Evolutionary conservation across 2,797 vertebrate genomes (phyloP), one percentile per base, ranked within the genome.

Genomic region (Merluccius polli): DNA sequence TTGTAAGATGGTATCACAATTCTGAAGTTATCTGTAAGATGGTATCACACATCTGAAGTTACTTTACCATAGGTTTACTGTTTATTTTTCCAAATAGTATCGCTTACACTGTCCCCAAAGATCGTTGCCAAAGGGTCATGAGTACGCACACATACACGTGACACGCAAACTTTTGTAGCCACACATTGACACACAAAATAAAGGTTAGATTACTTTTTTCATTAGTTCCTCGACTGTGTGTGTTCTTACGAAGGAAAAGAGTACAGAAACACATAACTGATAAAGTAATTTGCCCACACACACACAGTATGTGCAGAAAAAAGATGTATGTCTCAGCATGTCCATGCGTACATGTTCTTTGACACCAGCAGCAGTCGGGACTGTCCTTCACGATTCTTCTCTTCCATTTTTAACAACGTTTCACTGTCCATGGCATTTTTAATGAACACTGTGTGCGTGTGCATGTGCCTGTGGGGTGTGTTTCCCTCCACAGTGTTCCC

Each of bases 401-500:
- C 52, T 11, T 24, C 59, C 11, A 12, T 65, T 65, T 65, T 12
- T 1, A 27, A 29, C 59, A 16, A 9, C 6, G n/a, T 63, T 63
- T 63, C 8, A 24, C 59, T 65, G 24, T 11, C 24, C 11, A 27
- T 27, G 24, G 10, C 24, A 12, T 27, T 11, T 3, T 11, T n/a
- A 16, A 27, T 65, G 24, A 65, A 65, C n/a, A 9, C n/a, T 65
- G 24, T 65, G 59, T 65, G 52, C 3, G 52, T 63, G n/a, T 27
- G n/a, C 3, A 15, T 27, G 59, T 65, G 59, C 4, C 1, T 65
- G 59, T 65, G 59, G 59, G 12, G 59, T 65, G n/a, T 24, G 59
- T 65, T n/a, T 48, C 16, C 75, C 74, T 80, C 59, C 52, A 82
- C 80, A 86, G 74, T 77, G 87, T 75, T 73, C 71, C 72, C 77